Base-by-base conservation (phyloP, 2,113 vertebrate genomes). In the Gracilinanus agilis region DNA sequence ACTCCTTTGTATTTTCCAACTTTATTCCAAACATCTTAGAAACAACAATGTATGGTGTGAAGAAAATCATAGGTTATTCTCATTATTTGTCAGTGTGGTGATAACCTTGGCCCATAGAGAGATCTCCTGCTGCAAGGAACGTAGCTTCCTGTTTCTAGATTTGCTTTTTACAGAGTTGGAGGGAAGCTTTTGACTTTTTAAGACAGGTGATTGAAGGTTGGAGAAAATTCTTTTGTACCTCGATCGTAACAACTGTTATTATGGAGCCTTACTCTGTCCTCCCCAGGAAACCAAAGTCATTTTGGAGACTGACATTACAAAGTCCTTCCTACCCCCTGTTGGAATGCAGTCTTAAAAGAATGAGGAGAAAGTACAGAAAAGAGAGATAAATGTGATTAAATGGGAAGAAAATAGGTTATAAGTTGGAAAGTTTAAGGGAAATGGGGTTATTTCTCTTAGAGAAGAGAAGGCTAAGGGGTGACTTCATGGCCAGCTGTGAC, bases 21-120 rank as follows among this genome's bases (percentile, higher is more conserved):
- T 95, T 94, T 96, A 89, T 92, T 96, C 94, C 34, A 75, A 93
- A 75, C 95, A 40, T 27, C 19, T 95, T 93, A 55, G 12, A 95
- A 58, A 11, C 0, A 58, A 24, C 53, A 27, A 24, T 9, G 11
- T 88, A 3, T 55, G 89, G n/a, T 61, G n/a, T 94, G 67, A 67
- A 53, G 55, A 94, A 93, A 96, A 96, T 93, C 49, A 92, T 27
- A 93, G 54, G 53, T 90, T 88, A 40, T 24, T 94, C 49, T 90
- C 89, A 90, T 91, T 54, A 89, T 90, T 94, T 95, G 49, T 90
- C 54, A 92, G 91, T 93, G 13, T 34, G 5, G 34, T 58, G 11
- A 90, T 94, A 91, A 90, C 56, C 25, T 61, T 54, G 13, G 44
- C 44, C n/a, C 94, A 23, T 88, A 94, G 54, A 96, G 56, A 96